phyloP scores from a whole-genome alignment of 1,140 invertebrate species.

The Coelopa frigida region DNA sequence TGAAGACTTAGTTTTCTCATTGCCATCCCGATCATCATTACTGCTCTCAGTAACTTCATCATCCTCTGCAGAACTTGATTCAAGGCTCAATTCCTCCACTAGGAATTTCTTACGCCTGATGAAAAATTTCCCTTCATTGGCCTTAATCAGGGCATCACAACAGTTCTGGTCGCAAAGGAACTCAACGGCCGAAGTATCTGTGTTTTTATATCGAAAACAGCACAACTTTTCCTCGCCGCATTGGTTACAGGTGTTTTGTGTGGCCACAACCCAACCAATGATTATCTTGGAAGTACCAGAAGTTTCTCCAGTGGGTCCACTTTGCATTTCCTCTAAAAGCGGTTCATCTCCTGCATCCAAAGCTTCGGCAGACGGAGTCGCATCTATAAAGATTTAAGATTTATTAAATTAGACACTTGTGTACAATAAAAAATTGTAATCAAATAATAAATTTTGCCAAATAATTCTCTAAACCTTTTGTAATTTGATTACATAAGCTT shows the following conservation, averaged over 20 bases:
- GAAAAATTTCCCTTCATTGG: slow-evolving; percentile 41
- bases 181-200: slow-evolving; percentile 15
- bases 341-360: slow-evolving; percentile 28
- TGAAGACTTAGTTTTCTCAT: background rate
- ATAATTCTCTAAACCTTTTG: background rate
- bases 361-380: too few relatives aligned
- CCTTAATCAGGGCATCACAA: slow-evolving; percentile 36
- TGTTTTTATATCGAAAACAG: slow-evolving; percentile 30
- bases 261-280: slow-evolving; percentile 36
- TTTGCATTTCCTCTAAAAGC: slow-evolving; percentile 22
- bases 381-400: too few relatives aligned
- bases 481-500: too few relatives aligned
- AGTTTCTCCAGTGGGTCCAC: slow-evolving; percentile 17
- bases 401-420: too few relatives aligned
- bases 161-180: slow-evolving; percentile 46
- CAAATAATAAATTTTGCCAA: background rate
- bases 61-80: slow-evolving; percentile 1
- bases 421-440: background rate
- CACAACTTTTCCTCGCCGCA: slow-evolving; percentile 31
- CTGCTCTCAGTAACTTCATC: background rate
- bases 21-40: background rate
- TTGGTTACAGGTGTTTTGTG: slow-evolving; percentile 27
- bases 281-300: slow-evolving; percentile 24
- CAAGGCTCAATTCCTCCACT: slow-evolving; percentile 30
- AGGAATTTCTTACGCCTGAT: slow-evolving; percentile 43